Evolutionary conservation across 1,140 invertebrate genomes (phyloP).

Genomic region (Coptotermes formosanus): DNA sequence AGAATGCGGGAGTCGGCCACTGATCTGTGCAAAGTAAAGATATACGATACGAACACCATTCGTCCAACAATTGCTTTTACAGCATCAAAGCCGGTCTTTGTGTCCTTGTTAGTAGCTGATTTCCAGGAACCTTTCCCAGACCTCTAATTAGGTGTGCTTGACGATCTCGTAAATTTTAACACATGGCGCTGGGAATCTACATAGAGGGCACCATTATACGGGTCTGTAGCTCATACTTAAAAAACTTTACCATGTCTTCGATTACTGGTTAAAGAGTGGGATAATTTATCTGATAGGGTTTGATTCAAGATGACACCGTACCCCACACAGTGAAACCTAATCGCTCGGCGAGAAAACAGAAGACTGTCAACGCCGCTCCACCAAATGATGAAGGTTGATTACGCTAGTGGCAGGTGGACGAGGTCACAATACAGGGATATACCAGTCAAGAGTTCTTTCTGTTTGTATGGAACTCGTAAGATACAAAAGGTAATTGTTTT

Average conservation of each 20-base stretch:
- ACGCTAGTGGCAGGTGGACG: not conserved
- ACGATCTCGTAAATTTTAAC: not conserved
- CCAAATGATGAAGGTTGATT: not conserved
- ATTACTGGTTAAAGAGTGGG: not conserved
- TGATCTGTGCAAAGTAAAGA: too few species aligned
- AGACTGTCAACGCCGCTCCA: not conserved
- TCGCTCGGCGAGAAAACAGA: not conserved
- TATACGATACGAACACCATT: too few species aligned
- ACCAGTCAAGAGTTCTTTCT: not conserved
- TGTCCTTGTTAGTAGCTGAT: too few species aligned
- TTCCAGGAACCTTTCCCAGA: not conserved
- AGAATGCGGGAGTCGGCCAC: too few species aligned
- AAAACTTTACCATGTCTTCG: not conserved
- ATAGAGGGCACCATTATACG: too few species aligned
- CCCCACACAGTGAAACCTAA: not conserved
- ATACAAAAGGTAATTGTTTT: too few species aligned
- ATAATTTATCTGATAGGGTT: not conserved
- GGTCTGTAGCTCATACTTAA: not conserved
- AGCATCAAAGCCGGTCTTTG: too few species aligned
- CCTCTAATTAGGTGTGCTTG: not conserved
- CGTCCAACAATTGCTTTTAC: too few species aligned
- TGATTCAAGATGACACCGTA: not conserved
- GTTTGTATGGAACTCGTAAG: too few species aligned
- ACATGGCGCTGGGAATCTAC: not conserved
- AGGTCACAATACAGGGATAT: not conserved